Evolutionary conservation across 1,140 invertebrate genomes (phyloP).

Genomic region (Bombus sylvicola): DNA sequence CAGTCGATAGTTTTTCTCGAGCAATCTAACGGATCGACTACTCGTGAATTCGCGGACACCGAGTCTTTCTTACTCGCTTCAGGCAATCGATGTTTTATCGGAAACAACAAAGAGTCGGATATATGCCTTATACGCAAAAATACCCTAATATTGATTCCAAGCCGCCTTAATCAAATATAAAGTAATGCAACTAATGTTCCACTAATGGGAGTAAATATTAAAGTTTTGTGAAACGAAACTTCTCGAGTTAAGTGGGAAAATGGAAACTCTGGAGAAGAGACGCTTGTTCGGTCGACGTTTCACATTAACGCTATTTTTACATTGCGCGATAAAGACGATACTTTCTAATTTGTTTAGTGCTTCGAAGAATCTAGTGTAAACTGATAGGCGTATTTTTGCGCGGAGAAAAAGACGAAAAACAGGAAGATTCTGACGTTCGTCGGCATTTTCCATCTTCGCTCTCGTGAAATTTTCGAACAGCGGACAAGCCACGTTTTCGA

Average conservation of each 20-base stretch:
- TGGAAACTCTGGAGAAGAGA: not conserved
- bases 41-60: not conserved
- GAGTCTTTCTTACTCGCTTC: not conserved
- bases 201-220: not conserved
- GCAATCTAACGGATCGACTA: too few species aligned
- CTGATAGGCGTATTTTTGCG: not conserved
- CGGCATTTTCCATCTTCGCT: not conserved
- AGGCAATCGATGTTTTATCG: not conserved
- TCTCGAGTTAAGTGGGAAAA: not conserved
- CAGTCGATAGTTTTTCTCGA: not conserved
- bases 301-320: conserved; percentile 36
- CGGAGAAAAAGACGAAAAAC: too few species aligned
- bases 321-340: not conserved
- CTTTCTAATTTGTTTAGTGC: not conserved
- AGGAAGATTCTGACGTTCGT: not conserved
- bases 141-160: not conserved
- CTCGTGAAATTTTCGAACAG: not conserved
- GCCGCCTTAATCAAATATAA: conserved; percentile 14
- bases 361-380: not conserved
- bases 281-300: conserved; percentile 1
- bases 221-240: not conserved
- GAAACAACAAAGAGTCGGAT: conserved; percentile 1
- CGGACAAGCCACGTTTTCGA: not conserved
- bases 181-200: not conserved
- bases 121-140: conserved; percentile 1